Base-by-base conservation (phyloP, 1,140 invertebrate species). In the Aphelinus atriplicis region DNA sequence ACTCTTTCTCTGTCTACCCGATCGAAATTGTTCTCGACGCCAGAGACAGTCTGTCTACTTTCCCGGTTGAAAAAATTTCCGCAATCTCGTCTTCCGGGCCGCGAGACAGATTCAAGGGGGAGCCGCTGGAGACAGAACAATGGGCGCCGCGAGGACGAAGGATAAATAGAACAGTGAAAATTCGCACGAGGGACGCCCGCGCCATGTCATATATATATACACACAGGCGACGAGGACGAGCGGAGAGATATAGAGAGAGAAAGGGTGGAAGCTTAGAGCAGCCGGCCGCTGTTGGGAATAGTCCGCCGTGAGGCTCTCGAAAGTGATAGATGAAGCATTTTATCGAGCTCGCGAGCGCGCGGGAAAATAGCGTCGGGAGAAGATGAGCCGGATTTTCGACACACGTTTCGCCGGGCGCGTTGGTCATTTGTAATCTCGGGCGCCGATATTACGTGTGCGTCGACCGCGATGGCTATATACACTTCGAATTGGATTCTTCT, bases 1-100 rank as follows among this genome's bases (percentile, higher is more conserved):
- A 0, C 45, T 47, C 9, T 68, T 68, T 47, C 2, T 47, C 47
- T 50, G 10, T 3, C 4, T 9, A 26, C 45, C 46, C 43, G 26
- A 26, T 26, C 26, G 26, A 26, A 26, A 26, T 26, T 26, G 26
- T 26, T 26, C 26, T 26, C 26, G 26, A 26, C 26, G 26, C 26
- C 26, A 26, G 26, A 26, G 26, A 26, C 26, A 26, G 26, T 26
- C 26, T 26, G 26, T 26, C 26, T 26, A 26, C 26, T 26, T 26
- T 26, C 26, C 26, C 26, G 26, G 26, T 6, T 10, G 10, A 3
- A 72, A 66, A 66, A 73, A 73, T 61, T 61, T 65, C 62, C 10
- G 10, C 57, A 73, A 73, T 73, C 71, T 67, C 64, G 56, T 71
- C n/a, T 72, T 65, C 71, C 62, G 26, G 62, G 9, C 55, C 2